Conservation (phyloP, 1,140 invertebrate species). For the Drosophila mayri region DNA sequence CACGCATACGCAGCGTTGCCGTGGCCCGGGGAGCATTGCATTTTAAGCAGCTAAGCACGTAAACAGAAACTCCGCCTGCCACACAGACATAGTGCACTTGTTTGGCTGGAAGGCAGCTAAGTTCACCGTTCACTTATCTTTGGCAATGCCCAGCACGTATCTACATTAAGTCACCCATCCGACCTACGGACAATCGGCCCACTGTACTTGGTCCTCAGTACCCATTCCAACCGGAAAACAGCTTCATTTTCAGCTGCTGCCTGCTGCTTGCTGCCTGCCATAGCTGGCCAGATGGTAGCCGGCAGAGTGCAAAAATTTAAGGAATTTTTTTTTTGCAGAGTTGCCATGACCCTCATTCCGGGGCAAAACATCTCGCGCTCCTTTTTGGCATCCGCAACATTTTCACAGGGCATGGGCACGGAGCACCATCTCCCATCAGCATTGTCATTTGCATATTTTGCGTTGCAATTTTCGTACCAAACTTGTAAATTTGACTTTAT, state of each 20-base stretch:
- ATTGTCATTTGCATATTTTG: constrained; percentile 76
- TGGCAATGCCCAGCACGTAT: constrained; percentile 65
- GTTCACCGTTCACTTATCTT: constrained; percentile 56
- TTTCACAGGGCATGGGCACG: constrained; percentile 19
- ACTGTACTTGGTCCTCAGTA: neutral
- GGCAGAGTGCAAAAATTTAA: constrained; percentile 42
- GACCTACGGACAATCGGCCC: neutral
- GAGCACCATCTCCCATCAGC: constrained; percentile 15
- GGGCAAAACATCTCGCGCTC: constrained; percentile 20
- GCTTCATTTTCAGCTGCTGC: constrained; percentile 67
- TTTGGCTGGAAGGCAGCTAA: constrained; percentile 46
- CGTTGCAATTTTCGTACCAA: constrained; percentile 69
- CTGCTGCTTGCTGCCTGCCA: neutral
- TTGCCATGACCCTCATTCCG: constrained; percentile 33
- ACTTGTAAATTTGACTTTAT: constrained; percentile 77
- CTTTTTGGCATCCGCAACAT: constrained; percentile 36
- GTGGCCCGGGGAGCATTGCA: constrained; percentile 39
- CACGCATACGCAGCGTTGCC: constrained; percentile 66
- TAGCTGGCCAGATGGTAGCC: constrained; percentile 19
- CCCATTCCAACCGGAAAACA: constrained; percentile 37
- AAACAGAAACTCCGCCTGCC: constrained; percentile 46
- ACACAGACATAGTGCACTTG: constrained; percentile 28
- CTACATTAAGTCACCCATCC: constrained; percentile 36
- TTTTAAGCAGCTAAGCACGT: constrained; percentile 79
- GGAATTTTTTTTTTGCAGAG: constrained; percentile 28